A percentile compares a stretch with the other conserved stretches of the same genome.
Evolutionary conservation across 2,888 invertebrate species (phyloP).

Genomic region (Psylliodes chrysocephalus): DNA sequence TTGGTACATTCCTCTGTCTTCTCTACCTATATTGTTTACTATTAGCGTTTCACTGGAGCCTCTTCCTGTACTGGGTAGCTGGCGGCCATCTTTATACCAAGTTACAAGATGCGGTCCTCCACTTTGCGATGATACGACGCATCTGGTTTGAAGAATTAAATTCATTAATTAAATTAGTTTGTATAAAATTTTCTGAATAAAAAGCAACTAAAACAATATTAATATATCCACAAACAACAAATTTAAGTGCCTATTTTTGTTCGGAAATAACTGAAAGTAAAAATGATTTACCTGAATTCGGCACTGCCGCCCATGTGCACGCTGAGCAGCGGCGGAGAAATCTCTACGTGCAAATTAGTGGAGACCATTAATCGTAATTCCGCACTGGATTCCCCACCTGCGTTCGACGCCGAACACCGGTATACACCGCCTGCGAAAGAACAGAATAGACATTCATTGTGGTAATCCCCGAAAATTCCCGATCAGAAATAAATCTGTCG

Average conservation of each 20-base stretch:
- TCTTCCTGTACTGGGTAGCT: constrained; percentile 73
- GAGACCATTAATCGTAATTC: constrained; percentile 74
- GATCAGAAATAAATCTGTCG: neutral
- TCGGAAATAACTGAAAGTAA: too few relatives aligned
- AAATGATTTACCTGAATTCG: constrained; percentile 68
- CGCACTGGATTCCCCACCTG: constrained; percentile 76
- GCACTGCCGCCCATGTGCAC: constrained; percentile 81
- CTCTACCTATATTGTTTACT: constrained; percentile 74
- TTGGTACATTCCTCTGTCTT: constrained; percentile 82
- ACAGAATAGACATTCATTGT: too few relatives aligned
- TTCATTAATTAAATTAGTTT: too few relatives aligned
- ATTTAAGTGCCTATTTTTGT: too few relatives aligned
- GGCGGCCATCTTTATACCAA: constrained; percentile 75
- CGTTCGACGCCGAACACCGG: constrained; percentile 75
- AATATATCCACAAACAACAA: too few relatives aligned
- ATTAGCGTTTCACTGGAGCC: constrained; percentile 72
- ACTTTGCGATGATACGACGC: constrained; percentile 69
- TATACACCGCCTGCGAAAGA: constrained; percentile 68
- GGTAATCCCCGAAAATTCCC: neutral
- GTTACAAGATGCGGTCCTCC: constrained; percentile 65
- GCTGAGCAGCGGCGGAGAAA: constrained; percentile 73
- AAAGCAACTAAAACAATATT: too few relatives aligned
- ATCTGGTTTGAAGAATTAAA: constrained; percentile 65
- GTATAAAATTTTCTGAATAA: too few relatives aligned
- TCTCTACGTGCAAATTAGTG: constrained; percentile 74